Percentiles rank a stretch among this genome's conserved stretches.
These are phyloP conservation scores for Drosophila tani DNA, from an alignment of 1,140 invertebrate species.

Conservation along the genomic window DNA sequence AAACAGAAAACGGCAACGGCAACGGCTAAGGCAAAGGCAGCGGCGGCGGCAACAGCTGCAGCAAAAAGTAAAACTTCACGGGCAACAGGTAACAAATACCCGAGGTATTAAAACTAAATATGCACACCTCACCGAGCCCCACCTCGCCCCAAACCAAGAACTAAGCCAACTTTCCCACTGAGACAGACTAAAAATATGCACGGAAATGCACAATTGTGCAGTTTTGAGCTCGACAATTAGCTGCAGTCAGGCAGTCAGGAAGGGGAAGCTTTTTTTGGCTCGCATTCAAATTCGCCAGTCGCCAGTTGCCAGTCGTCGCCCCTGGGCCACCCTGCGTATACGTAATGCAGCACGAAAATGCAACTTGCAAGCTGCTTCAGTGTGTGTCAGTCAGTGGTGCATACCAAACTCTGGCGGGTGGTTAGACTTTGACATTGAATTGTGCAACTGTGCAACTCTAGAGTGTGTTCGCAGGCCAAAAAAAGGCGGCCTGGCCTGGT, in stretches of 20 bases:
- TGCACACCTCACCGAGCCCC: conserved; percentile 55
- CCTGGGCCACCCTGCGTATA: conserved; percentile 64
- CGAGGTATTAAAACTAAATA: conserved; percentile 82
- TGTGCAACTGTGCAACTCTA: conserved; percentile 45
- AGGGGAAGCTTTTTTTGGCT: conserved; percentile 65
- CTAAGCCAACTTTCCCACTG: conserved; percentile 6
- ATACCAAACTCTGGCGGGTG: conserved; percentile 35
- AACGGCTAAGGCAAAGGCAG: conserved; percentile 35
- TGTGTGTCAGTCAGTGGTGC: conserved; percentile 13
- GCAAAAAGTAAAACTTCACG: conserved; percentile 74
- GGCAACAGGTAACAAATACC: conserved; percentile 83
- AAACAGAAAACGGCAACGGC: conserved; percentile 47
- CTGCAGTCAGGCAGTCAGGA: conserved; percentile 71
- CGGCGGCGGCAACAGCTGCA: conserved; percentile 65
- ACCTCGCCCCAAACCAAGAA: neutral
- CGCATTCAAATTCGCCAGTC: conserved; percentile 69
- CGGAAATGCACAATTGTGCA: conserved; percentile 85
- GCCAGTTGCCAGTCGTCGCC: neutral
- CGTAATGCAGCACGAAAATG: conserved; percentile 66
- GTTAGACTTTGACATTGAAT: conserved; percentile 79
- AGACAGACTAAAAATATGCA: conserved; percentile 75
- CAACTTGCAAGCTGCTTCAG: conserved; percentile 12
- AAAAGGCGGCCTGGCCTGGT: conserved; percentile 26
- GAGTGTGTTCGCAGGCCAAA: conserved; percentile 28
- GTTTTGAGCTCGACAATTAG: conserved; percentile 79